Conservation (phyloP, 2,888 invertebrate genomes). For the Agriopis aurantiaria region DNA sequence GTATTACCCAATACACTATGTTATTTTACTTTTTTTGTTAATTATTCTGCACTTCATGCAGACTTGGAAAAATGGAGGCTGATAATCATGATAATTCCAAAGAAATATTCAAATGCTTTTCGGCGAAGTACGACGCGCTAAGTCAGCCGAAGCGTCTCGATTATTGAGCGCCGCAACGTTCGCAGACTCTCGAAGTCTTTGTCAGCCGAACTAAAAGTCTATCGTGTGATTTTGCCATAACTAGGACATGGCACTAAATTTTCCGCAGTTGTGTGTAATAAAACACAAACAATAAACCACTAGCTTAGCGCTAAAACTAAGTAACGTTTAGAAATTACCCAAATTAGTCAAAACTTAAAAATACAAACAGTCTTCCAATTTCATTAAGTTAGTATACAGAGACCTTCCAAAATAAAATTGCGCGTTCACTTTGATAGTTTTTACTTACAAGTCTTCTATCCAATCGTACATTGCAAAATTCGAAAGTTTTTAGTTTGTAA, state of each 20-base stretch:
- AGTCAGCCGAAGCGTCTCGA: no score
- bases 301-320: background rate
- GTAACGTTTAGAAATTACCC: background rate
- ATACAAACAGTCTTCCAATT: slow-evolving; percentile 1
- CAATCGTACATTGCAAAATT: no score
- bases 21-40: no score
- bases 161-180: no score
- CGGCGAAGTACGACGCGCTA: no score
- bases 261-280: background rate
- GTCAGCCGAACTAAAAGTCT: background rate
- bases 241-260: background rate
- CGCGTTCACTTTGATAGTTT: background rate
- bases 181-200: background rate
- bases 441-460: background rate
- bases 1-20: no score
- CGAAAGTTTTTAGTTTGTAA: background rate
- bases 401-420: background rate
- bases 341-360: background rate
- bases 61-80: no score
- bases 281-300: background rate
- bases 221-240: background rate
- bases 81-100: no score
- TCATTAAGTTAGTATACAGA: background rate
- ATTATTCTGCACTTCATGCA: no score
- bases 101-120: no score